phyloP scores from a whole-genome alignment of 1,140 invertebrate genomes.

The Pachyrhynchus sulphureomaculatus region DNA sequence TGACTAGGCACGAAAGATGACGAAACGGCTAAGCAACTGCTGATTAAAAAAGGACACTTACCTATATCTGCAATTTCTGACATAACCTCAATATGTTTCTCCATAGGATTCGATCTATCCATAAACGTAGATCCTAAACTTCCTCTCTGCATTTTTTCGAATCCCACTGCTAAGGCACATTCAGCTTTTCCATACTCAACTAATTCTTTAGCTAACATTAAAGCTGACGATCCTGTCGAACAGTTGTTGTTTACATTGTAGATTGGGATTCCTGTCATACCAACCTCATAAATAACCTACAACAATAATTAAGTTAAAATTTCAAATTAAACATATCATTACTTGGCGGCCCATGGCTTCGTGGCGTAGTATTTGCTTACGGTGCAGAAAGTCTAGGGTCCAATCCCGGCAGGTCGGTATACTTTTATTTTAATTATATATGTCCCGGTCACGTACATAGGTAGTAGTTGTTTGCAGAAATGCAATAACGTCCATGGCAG shows the following conservation, averaged over 20 bases:
- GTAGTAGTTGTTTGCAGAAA: no score
- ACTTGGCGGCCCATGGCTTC: background rate
- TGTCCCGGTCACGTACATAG: no score
- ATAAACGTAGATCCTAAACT: constrained; percentile 78
- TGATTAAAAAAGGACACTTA: no score
- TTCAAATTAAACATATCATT: background rate
- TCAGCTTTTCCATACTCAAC: constrained; percentile 82
- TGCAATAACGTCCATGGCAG: no score
- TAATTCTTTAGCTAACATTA: constrained; percentile 88
- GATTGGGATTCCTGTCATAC: constrained; percentile 95
- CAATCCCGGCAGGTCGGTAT: no score
- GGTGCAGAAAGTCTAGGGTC: no score
- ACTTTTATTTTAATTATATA: background rate
- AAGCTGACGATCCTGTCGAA: constrained; percentile 90
- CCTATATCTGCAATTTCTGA: constrained; percentile 74
- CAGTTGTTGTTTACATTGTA: constrained; percentile 99
- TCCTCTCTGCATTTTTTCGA: constrained; percentile 97
- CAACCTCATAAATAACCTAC: constrained; percentile 79
- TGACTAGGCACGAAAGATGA: no score
- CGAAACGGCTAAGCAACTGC: no score
- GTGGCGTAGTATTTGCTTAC: no score
- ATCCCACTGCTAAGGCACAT: constrained; percentile 91
- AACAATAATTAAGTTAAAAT: background rate
- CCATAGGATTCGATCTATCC: constrained; percentile 92
- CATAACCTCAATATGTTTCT: constrained; percentile 89